Conservation (phyloP, 2,797 vertebrate species). For the Hemibagrus guttatus region DNA sequence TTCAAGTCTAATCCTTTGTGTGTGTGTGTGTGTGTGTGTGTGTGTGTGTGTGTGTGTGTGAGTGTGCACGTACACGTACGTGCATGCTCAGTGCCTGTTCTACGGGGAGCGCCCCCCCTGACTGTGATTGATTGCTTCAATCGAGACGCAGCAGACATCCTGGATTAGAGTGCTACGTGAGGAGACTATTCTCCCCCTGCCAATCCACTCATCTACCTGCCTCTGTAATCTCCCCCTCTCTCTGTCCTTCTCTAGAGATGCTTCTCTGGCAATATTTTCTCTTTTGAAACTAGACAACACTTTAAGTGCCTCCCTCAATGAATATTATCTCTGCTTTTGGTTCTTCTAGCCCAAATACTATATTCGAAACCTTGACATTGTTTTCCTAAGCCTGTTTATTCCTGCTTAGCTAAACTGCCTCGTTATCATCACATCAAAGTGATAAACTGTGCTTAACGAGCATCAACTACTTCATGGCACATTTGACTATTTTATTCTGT, state of each 20-base stretch:
- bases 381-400: background rate
- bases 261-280: slow-evolving; percentile 44
- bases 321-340: slow-evolving; percentile 21
- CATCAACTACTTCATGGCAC: background rate
- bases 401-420: background rate
- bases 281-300: slow-evolving; percentile 30
- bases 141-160: slow-evolving; percentile 62
- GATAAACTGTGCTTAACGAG: background rate
- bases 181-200: slow-evolving; percentile 56
- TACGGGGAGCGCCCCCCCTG: slow-evolving; percentile 43
- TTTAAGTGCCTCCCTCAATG: slow-evolving; percentile 26
- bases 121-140: slow-evolving; percentile 67
- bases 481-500: background rate
- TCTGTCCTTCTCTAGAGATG: slow-evolving; percentile 27
- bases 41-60: slow-evolving; percentile 17
- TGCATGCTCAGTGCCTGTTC: slow-evolving; percentile 32
- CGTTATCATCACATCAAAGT: background rate
- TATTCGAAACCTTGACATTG: background rate
- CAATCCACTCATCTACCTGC: slow-evolving; percentile 44
- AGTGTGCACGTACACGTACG: background rate
- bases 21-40: background rate
- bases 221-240: slow-evolving; percentile 36
- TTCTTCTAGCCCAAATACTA: background rate
- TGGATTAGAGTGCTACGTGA: slow-evolving; percentile 63
- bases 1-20: slow-evolving; percentile 18